Evolutionary conservation across 2,113 vertebrate genomes (phyloP), one percentile per base, ranked within the genome.

Genomic region (Kobus ellipsiprymnus): DNA sequence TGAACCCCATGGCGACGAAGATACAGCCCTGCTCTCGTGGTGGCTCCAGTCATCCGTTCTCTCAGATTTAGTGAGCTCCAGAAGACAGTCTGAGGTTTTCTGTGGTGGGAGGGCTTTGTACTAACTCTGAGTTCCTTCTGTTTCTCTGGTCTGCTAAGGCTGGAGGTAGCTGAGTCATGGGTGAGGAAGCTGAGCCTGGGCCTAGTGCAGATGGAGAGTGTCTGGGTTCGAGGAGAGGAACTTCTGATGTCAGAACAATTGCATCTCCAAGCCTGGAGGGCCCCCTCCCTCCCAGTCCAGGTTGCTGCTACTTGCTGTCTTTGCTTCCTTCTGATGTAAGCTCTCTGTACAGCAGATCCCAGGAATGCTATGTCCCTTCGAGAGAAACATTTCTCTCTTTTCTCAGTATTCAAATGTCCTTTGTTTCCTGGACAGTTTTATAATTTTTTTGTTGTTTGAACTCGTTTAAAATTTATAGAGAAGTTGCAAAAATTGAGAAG

Each of bases 11-110:
- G 19, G 3, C 40, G 19, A 40, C 13, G 5, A 33, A 27, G 57
- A 23, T 5, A 19, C 0, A 48, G 46, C 1, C 21, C 44, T 36
- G 14, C 5, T 52, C 27, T 54, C 4, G 0, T 4, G 5, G 46
- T 40, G 8, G 7, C 17, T 54, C 23, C 10, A 15, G 5, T 25
- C 2, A 1, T 21, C 71, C 25, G 6, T 62, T 82, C 74, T 74
- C 62, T 5, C 1, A 12, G 74, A n/a, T 7, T 71, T 29, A 0
- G 6, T 62, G 14, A 88, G 59, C 59, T 62, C 29, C 55, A 50
- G 86, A 36, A n/a, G 0, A 8, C 27, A 80, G 54, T 30, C 23
- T 16, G 62, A 44, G 9, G 16, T 52, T 77, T 78, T 50, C 48
- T 82, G 13, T 36, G 10, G 2, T 7, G 19, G 25, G 30, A 92